These are phyloP conservation scores for Acropternis orthonyx DNA, from an alignment of 2,797 vertebrate species.

Conservation along the genomic window DNA sequence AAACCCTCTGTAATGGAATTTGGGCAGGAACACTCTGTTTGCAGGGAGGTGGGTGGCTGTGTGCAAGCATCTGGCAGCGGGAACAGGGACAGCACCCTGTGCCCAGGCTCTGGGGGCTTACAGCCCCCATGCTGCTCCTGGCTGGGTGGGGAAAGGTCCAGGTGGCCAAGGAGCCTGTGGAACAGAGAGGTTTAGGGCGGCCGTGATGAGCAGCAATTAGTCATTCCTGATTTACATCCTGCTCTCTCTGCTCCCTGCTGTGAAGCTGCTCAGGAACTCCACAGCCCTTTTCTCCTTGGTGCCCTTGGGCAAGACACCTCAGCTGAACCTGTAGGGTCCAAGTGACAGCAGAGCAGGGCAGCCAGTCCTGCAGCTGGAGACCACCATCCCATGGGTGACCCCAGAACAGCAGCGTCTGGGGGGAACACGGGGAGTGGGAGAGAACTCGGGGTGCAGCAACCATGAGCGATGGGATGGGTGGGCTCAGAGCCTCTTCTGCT, in stretches of 20 bases:
- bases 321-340: background rate
- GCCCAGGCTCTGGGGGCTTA: background rate
- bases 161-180: background rate
- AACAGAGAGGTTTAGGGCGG: background rate
- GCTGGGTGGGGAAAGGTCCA: background rate
- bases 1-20: background rate
- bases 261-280: slow-evolving; percentile 5
- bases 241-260: slow-evolving; percentile 37
- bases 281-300: background rate
- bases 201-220: background rate
- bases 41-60: background rate
- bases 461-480: fast-evolving
- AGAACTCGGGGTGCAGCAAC: fast-evolving
- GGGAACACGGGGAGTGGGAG: fast-evolving
- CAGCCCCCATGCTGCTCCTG: background rate
- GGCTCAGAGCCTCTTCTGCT: background rate
- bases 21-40: background rate
- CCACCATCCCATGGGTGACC: fast-evolving
- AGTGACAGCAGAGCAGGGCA: background rate
- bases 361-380: background rate
- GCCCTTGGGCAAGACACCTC: slow-evolving; percentile 23
- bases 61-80: fast-evolving
- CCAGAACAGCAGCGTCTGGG: fast-evolving
- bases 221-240: slow-evolving; percentile 50
- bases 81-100: fast-evolving